phyloP scores from a whole-genome alignment of 2,113 vertebrate genomes.

The Diglossa brunneiventris region DNA sequence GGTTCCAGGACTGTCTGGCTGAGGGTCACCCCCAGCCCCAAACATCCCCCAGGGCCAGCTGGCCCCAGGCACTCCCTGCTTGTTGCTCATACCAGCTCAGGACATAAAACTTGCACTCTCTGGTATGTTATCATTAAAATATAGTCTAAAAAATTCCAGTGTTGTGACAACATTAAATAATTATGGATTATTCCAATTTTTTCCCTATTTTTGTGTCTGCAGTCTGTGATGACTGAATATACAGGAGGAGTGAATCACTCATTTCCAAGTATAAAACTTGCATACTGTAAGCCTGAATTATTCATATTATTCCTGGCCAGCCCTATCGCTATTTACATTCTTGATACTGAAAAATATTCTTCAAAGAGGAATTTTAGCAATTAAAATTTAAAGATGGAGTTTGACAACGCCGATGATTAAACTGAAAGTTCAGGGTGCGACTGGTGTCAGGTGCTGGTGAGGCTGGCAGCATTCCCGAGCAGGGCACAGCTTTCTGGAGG shows the following conservation, averaged over 20 bases:
- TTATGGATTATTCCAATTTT: neutral
- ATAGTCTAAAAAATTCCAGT: neutral
- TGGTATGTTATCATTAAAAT: neutral
- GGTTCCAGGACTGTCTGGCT: neutral
- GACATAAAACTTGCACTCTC: neutral
- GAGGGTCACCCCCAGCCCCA: too few relatives aligned
- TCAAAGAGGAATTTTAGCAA: slow-evolving; percentile 37
- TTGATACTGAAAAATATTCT: slow-evolving; percentile 32
- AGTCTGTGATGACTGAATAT: neutral
- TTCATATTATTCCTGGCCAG: slow-evolving; percentile 32
- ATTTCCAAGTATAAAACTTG: slow-evolving; percentile 40
- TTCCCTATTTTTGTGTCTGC: neutral
- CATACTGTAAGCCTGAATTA: slow-evolving; percentile 19
- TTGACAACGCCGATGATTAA: neutral
- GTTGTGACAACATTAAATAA: neutral
- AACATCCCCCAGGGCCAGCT: rapidly evolving
- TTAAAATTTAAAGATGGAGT: slow-evolving; percentile 30
- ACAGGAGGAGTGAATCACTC: neutral
- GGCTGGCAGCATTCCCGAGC: neutral
- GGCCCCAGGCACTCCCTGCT: neutral
- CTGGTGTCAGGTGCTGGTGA: neutral
- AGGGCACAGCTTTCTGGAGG: neutral
- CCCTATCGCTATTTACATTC: slow-evolving; percentile 48
- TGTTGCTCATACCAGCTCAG: neutral
- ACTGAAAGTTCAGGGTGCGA: neutral